phyloP scores from a whole-genome alignment of 2,888 invertebrate species.

The Mythimna vitellina region DNA sequence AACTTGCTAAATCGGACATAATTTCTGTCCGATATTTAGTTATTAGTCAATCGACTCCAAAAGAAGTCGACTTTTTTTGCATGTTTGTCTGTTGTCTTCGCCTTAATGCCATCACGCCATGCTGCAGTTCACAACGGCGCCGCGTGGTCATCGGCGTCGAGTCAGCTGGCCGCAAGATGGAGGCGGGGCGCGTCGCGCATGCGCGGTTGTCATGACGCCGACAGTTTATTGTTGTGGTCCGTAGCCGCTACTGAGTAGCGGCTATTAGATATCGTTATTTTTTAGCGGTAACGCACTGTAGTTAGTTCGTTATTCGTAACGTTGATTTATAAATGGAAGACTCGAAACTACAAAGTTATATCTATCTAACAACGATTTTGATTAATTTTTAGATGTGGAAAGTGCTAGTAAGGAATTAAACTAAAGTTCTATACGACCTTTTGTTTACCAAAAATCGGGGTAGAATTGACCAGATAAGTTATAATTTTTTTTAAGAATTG shows the following conservation, averaged over 20 bases:
- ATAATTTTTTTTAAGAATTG: neutral
- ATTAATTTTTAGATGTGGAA: neutral
- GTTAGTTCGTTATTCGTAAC: neutral
- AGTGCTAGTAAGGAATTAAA: too few relatives aligned
- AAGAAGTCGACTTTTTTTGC: too few relatives aligned
- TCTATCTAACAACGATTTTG: too few relatives aligned
- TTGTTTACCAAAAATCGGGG: neutral
- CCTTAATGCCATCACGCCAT: slow-evolving; percentile 14
- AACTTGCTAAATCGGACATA: too few relatives aligned
- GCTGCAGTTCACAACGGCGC: slow-evolving; percentile 40
- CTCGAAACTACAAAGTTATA: neutral
- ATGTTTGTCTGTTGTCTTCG: neutral
- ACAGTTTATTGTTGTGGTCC: slow-evolving; percentile 63
- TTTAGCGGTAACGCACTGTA: neutral
- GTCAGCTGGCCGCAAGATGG: slow-evolving; percentile 64
- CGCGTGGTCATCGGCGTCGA: slow-evolving; percentile 60
- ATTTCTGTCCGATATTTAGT: too few relatives aligned
- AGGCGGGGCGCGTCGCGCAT: slow-evolving; percentile 69
- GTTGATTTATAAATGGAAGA: neutral
- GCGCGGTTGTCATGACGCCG: slow-evolving; percentile 81
- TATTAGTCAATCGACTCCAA: too few relatives aligned
- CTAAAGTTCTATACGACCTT: neutral
- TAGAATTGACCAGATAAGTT: neutral
- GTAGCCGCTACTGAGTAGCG: slow-evolving; percentile 22
- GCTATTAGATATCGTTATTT: slow-evolving; percentile 13